A percentile compares a stretch with the other conserved stretches of the same genome.
Conservation (phyloP, 2,888 invertebrate species). For the Zygogramma bicolorata region DNA sequence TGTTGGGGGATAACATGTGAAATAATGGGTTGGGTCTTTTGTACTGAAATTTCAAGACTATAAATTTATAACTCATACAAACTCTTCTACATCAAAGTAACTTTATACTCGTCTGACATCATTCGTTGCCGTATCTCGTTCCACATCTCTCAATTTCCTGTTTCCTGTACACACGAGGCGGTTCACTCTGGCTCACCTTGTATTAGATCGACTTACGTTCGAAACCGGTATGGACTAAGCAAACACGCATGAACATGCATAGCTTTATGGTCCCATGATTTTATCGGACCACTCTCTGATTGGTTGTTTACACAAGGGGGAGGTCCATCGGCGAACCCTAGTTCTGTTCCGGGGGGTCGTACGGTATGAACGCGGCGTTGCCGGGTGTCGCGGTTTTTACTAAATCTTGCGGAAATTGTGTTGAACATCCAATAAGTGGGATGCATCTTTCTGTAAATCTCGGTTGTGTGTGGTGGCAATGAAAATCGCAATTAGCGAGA, state of each 20-base stretch:
- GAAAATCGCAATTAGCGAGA: too few relatives aligned
- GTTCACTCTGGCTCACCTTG: constrained; percentile 26
- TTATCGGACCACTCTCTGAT: constrained; percentile 66
- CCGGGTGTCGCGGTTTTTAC: constrained; percentile 14
- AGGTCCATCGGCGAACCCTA: constrained; percentile 58
- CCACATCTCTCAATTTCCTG: constrained; percentile 1
- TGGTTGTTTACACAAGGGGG: constrained; percentile 66
- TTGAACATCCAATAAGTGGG: not conserved
- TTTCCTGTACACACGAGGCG: not conserved
- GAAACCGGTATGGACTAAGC: constrained; percentile 47
- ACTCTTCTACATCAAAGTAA: not conserved
- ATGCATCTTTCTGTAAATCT: not conserved
- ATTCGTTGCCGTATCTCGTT: not conserved
- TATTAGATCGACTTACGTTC: constrained; percentile 38
- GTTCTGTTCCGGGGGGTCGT: constrained; percentile 56
- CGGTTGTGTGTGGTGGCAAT: too few relatives aligned
- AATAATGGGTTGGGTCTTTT: too few relatives aligned
- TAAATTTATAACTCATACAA: too few relatives aligned
- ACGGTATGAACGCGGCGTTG: constrained; percentile 51
- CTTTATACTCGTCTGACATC: not conserved
- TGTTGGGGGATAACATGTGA: too few relatives aligned
- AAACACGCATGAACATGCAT: constrained; percentile 65
- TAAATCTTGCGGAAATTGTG: not conserved
- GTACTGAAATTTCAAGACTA: too few relatives aligned
- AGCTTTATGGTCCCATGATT: constrained; percentile 67